Base-by-base conservation (phyloP, 2,888 invertebrate species). In the Mythimna lalbum region DNA sequence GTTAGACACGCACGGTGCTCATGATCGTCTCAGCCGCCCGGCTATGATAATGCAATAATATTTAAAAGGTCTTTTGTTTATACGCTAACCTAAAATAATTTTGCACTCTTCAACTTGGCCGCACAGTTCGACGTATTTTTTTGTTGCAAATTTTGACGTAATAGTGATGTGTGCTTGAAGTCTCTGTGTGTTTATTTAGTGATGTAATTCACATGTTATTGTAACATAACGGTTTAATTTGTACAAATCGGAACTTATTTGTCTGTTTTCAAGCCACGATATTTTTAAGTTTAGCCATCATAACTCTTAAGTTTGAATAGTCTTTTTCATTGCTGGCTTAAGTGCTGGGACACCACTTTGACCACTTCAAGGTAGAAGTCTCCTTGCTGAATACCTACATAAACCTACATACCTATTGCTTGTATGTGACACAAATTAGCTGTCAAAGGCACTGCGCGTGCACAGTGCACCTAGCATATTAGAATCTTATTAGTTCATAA, bases 1-100 rank as follows among this genome's bases (percentile, higher is more conserved):
- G 91, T 89, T 92, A 89, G 79, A 86, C 95, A 95, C 94, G 95
- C 92, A 91, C 90, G 76, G 85, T 77, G 89, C 93, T 95, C 95
- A 94, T 95, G 95, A 90, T 94, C 89, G 81, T 77, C 83, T 86
- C 80, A 88, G 87, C 90, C 89, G 90, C 92, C 93, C 92, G 93
- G 92, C 90, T 84, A 81, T 86, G 85, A 87, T 87, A 84, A 89
- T 87, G 71, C 86, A 83, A 76, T 76, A 82, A 75, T 67, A 69
- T 88, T 85, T 81, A 72, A 73, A 81, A 80, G 81, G 76, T 75
- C 78, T 73, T 76, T 85, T 86, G 73, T 79, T 84, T 70, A 66
- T 69, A 55, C 57, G 64, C 21, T 66, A 76, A 65, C 69, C 53
- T 68, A 78, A 65, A 57, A 63, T 55, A 77, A 61, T 68, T 70